These are phyloP conservation scores for Eulemur albifrons DNA, from an alignment of 2,797 vertebrate genomes.

Conservation along the genomic window DNA sequence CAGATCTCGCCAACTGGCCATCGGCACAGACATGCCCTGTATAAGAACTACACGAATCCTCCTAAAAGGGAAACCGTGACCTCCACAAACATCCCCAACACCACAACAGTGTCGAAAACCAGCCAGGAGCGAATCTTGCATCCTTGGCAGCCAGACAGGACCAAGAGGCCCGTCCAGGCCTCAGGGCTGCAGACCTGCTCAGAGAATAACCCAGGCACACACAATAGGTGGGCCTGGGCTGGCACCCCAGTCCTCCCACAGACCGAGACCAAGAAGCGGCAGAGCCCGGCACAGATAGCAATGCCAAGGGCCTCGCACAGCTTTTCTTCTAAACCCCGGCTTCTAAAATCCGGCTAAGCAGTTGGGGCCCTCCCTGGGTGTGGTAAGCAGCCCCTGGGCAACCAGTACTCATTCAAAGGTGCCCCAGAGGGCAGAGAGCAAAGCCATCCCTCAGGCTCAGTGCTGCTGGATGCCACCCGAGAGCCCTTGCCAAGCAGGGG, in stretches of 20 bases:
- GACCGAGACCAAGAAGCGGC: background rate
- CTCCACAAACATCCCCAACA: background rate
- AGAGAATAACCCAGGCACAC: background rate
- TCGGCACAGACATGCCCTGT: background rate
- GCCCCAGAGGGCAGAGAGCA: background rate
- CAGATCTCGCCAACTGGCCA: background rate
- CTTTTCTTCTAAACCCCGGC: background rate
- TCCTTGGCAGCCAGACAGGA: background rate
- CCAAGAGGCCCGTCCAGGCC: background rate
- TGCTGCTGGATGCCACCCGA: background rate
- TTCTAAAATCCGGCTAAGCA: background rate
- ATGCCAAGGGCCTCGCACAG: background rate
- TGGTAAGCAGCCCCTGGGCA: background rate
- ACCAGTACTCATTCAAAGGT: background rate
- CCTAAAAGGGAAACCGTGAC: background rate
- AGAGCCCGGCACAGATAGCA: background rate
- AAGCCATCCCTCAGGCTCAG: background rate
- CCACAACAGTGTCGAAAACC: background rate
- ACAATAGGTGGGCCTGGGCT: background rate
- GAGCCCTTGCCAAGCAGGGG: too few relatives aligned
- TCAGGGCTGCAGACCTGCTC: background rate
- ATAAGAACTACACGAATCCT: background rate
- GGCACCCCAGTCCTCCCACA: background rate
- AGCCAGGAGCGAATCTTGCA: background rate
- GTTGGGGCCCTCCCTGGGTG: background rate